These are phyloP conservation scores for Epinotia brunnichana DNA, from an alignment of 2,888 invertebrate genomes.

Conservation along the genomic window DNA sequence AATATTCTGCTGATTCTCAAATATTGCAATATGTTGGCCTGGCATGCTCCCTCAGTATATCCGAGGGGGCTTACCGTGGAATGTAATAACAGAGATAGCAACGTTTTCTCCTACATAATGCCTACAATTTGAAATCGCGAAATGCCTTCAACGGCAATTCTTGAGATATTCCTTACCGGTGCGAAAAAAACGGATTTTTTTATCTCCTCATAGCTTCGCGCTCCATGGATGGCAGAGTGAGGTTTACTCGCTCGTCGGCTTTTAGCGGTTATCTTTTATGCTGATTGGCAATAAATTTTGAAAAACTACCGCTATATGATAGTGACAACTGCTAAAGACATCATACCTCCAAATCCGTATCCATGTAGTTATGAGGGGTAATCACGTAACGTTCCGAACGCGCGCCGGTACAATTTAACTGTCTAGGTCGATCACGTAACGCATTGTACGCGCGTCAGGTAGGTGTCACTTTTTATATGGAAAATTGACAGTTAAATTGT, in stretches of 20 bases:
- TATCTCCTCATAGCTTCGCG: conserved; percentile 51
- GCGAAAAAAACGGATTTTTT: conserved; percentile 63
- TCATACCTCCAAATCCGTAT: too few species aligned
- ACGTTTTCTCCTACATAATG: conserved; percentile 65
- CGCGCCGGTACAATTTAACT: too few species aligned
- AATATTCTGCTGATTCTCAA: conserved; percentile 59
- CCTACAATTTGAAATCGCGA: conserved; percentile 73
- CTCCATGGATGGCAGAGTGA: conserved; percentile 50
- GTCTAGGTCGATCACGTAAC: too few species aligned
- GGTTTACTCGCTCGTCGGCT: conserved; percentile 45
- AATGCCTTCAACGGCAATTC: conserved; percentile 65
- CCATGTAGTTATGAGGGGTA: too few species aligned
- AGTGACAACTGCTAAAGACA: too few species aligned
- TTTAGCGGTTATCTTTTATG: too few species aligned
- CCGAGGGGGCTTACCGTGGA: conserved; percentile 58
- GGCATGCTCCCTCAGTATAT: conserved; percentile 57
- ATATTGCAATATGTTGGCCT: conserved; percentile 63
- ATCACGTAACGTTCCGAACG: too few species aligned
- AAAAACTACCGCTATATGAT: too few species aligned
- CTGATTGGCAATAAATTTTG: too few species aligned
- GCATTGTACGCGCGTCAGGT: too few species aligned
- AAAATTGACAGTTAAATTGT: too few species aligned
- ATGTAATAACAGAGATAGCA: conserved; percentile 72
- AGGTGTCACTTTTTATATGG: too few species aligned
- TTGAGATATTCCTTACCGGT: conserved; percentile 61